These are phyloP conservation scores for Drosophila fulvimacula DNA, from an alignment of 2,888 invertebrate species.

Conservation along the genomic window DNA sequence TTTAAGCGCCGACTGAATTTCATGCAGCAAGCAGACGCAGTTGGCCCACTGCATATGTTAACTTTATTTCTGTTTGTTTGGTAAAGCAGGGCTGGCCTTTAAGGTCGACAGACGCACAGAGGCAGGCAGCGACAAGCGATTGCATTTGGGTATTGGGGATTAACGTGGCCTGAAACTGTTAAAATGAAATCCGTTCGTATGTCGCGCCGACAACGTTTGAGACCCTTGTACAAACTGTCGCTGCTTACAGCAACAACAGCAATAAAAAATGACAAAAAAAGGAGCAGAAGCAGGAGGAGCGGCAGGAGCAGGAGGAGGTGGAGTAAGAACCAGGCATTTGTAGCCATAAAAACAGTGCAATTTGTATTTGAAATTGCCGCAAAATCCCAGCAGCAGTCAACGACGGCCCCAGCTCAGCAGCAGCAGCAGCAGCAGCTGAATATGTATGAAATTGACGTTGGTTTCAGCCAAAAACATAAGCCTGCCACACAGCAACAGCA, in stretches of 20 bases:
- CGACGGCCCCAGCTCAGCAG: constrained; percentile 50
- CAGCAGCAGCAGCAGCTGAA: constrained; percentile 52
- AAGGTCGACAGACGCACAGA: constrained; percentile 36
- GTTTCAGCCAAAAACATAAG: constrained; percentile 56
- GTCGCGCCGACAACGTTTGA: constrained; percentile 66
- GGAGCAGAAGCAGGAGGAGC: background rate
- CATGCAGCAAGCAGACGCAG: constrained; percentile 10
- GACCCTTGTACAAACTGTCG: constrained; percentile 75
- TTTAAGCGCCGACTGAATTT: constrained; percentile 25
- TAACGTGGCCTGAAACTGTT: constrained; percentile 78
- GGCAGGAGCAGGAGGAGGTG: constrained; percentile 15
- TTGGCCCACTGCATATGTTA: constrained; percentile 38
- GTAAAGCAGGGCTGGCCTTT: constrained; percentile 60
- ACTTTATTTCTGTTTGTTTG: constrained; percentile 33
- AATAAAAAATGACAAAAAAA: constrained; percentile 16
- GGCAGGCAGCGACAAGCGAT: constrained; percentile 60
- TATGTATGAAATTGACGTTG: constrained; percentile 75
- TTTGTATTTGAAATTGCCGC: constrained; percentile 81
- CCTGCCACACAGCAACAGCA: constrained; percentile 48
- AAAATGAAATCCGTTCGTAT: constrained; percentile 79
- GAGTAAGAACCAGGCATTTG: constrained; percentile 54
- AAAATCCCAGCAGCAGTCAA: constrained; percentile 74
- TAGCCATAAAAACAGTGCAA: constrained; percentile 79
- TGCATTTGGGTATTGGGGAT: constrained; percentile 81
- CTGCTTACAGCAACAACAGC: constrained; percentile 53